Percentiles rank a stretch among this genome's conserved stretches.
Evolutionary conservation across 2,888 invertebrate genomes (phyloP).

Genomic region (Tenthredo scrophulariae): DNA sequence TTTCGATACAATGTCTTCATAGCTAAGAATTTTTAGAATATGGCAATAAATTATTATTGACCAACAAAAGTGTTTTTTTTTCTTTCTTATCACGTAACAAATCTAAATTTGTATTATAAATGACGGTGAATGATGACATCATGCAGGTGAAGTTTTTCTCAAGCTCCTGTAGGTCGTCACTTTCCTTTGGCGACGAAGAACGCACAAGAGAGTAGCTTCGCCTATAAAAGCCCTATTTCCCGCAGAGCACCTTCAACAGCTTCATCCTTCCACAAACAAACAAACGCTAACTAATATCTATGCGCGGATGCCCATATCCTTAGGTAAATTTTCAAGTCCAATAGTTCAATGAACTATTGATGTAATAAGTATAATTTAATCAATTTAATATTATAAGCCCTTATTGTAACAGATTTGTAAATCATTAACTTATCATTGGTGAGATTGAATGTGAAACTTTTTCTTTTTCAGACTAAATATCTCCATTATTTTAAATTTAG

Average conservation of each 20-base stretch:
- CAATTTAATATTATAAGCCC: background rate
- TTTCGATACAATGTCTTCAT: slow-evolving; percentile 28
- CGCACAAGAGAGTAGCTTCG: slow-evolving; percentile 65
- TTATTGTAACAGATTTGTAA: background rate
- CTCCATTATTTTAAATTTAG: slow-evolving; percentile 51
- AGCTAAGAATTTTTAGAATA: background rate
- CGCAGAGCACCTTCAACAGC: slow-evolving; percentile 95
- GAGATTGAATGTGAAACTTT: background rate
- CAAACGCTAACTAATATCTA: slow-evolving; percentile 74
- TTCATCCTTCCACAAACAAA: slow-evolving; percentile 88
- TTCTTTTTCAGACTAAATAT: slow-evolving; percentile 19
- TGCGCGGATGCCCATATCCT: slow-evolving; percentile 46
- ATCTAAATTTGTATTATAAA: slow-evolving; percentile 39
- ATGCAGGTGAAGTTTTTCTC: slow-evolving; percentile 67
- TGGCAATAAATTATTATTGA: slow-evolving; percentile 8
- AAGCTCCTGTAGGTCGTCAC: slow-evolving; percentile 63
- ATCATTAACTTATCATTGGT: background rate
- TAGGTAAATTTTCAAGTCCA: slow-evolving; percentile 41
- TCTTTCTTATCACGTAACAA: background rate
- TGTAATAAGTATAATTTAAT: slow-evolving; percentile 17
- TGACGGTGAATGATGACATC: slow-evolving; percentile 69
- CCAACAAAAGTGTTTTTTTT: background rate
- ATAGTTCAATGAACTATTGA: slow-evolving; percentile 53
- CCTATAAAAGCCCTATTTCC: slow-evolving; percentile 94
- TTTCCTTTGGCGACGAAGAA: slow-evolving; percentile 68